phyloP scores from a whole-genome alignment of 2,113 vertebrate species.

The Corapipo altera region DNA sequence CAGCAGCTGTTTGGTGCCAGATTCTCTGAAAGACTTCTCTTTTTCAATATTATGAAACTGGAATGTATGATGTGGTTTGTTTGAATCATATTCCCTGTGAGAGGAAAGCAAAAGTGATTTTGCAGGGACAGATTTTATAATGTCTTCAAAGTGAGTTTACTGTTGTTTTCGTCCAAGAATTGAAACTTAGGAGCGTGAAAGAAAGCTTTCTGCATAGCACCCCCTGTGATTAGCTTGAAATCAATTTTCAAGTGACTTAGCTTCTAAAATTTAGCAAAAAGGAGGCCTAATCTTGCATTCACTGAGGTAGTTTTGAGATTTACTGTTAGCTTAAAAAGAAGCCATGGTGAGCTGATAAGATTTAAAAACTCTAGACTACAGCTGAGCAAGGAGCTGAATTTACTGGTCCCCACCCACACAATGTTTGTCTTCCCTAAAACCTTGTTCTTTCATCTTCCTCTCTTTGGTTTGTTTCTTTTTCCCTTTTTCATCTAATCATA shows the following conservation, averaged over 20 bases:
- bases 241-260: not conserved
- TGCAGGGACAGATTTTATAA: not conserved
- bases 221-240: not conserved
- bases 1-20: not conserved
- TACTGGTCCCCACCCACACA: not conserved
- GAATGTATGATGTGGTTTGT: conserved; percentile 10
- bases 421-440: not conserved
- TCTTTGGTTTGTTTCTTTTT: conserved; percentile 7
- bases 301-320: not conserved
- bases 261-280: not conserved
- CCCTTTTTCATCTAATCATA: not conserved
- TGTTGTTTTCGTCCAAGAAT: not conserved
- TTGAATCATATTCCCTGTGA: conserved; percentile 27
- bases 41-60: not conserved
- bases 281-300: not conserved
- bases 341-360: not conserved
- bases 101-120: conserved; percentile 10
- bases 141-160: conserved; percentile 13
- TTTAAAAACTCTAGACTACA: not conserved
- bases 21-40: not conserved
- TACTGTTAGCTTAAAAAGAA: not conserved
- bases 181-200: not conserved
- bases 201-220: not conserved
- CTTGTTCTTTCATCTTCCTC: conserved; percentile 2
- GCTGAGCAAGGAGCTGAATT: not conserved